Conservation (phyloP, 2,113 vertebrate species). For the Chionis minor region DNA sequence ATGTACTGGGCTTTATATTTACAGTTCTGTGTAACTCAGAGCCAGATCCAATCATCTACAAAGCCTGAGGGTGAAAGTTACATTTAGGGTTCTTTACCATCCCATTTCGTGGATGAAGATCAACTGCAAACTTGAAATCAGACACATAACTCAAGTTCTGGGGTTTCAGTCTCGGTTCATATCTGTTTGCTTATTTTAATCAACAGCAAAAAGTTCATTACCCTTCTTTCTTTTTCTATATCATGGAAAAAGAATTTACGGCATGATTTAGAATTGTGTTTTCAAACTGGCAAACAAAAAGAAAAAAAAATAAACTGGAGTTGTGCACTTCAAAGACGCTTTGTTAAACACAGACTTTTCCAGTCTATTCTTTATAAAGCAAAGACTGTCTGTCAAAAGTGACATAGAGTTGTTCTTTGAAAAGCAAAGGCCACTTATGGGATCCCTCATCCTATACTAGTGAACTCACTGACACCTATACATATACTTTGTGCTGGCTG, state of each 20-base stretch:
- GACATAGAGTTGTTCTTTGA: neutral
- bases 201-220: neutral
- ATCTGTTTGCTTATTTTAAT: neutral
- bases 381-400: neutral
- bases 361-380: neutral
- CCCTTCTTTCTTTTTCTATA: neutral
- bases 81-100: neutral
- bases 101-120: neutral
- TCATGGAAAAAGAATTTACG: neutral
- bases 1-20: neutral
- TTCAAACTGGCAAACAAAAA: neutral
- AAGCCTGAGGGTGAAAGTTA: neutral
- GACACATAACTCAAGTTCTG: neutral
- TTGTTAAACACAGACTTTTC: neutral
- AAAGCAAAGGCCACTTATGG: neutral
- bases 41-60: neutral
- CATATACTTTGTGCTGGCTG: rapidly evolving
- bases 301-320: neutral
- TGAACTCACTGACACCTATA: neutral
- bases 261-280: neutral
- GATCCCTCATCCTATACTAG: neutral
- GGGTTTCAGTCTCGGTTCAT: neutral
- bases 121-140: neutral
- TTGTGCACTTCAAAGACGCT: neutral
- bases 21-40: neutral